Conservation (phyloP, 2,888 invertebrate species). For the Cosmorhoe ocellata region DNA sequence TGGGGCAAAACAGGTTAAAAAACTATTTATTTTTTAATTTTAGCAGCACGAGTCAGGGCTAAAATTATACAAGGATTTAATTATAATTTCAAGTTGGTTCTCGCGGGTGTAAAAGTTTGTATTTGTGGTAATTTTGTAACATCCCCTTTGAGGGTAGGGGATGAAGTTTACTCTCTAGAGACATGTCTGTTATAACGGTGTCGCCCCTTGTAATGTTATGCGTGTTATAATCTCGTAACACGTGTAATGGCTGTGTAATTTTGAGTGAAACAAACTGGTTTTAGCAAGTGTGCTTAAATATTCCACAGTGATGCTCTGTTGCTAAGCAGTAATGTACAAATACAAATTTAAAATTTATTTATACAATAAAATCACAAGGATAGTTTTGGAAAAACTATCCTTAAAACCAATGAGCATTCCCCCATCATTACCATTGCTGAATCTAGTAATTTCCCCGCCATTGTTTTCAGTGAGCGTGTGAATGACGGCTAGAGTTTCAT, state of each 20-base stretch:
- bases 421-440: neutral
- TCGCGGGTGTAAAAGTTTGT: constrained; percentile 23
- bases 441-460: constrained; percentile 12
- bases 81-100: constrained; percentile 13
- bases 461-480: constrained; percentile 15
- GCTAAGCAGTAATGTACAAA: too few species aligned
- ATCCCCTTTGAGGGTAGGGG: constrained; percentile 6
- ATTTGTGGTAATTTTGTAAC: constrained; percentile 30
- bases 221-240: neutral
- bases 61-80: constrained; percentile 27
- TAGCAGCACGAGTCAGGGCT: constrained; percentile 3
- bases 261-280: neutral
- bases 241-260: neutral
- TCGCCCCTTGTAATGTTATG: neutral
- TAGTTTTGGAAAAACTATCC: too few species aligned
- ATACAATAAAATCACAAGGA: too few species aligned
- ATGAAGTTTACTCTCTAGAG: neutral
- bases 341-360: too few species aligned
- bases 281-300: too few species aligned
- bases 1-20: too few species aligned
- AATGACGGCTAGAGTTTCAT: constrained; percentile 10
- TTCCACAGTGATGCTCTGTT: too few species aligned
- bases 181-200: neutral
- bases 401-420: too few species aligned
- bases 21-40: too few species aligned